These are phyloP conservation scores for Limnodromus scolopaceus DNA, from an alignment of 2,797 vertebrate species.

Conservation along the genomic window DNA sequence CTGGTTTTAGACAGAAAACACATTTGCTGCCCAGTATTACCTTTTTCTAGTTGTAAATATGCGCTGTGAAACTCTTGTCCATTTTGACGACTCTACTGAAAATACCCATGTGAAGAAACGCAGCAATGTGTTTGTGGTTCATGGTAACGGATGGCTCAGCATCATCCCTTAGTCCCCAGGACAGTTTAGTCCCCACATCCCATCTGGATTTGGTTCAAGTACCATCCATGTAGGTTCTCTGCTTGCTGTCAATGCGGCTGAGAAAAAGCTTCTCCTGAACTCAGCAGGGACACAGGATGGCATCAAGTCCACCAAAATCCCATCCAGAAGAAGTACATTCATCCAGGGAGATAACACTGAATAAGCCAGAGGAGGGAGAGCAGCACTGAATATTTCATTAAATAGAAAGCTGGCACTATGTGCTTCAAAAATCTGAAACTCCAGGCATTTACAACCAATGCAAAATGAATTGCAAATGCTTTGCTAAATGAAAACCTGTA, in stretches of 20 bases:
- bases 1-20: not conserved
- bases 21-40: not conserved
- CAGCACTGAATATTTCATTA: not conserved
- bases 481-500: not conserved
- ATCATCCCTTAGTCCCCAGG: not conserved
- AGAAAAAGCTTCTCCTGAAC: not conserved
- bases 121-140: not conserved
- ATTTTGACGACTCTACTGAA: rapidly evolving
- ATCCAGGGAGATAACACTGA: not conserved
- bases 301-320: not conserved
- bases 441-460: not conserved
- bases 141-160: not conserved
- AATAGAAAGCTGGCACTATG: not conserved
- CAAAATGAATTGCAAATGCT: not conserved
- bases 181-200: not conserved
- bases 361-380: not conserved
- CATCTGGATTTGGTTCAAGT: not conserved
- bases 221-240: not conserved
- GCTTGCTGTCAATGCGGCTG: rapidly evolving
- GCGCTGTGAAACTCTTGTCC: not conserved
- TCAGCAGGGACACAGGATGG: not conserved
- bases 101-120: not conserved
- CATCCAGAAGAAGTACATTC: not conserved
- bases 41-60: not conserved
- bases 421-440: not conserved